Conservation (phyloP, 2,113 vertebrate species). For the Microtus montanus region DNA sequence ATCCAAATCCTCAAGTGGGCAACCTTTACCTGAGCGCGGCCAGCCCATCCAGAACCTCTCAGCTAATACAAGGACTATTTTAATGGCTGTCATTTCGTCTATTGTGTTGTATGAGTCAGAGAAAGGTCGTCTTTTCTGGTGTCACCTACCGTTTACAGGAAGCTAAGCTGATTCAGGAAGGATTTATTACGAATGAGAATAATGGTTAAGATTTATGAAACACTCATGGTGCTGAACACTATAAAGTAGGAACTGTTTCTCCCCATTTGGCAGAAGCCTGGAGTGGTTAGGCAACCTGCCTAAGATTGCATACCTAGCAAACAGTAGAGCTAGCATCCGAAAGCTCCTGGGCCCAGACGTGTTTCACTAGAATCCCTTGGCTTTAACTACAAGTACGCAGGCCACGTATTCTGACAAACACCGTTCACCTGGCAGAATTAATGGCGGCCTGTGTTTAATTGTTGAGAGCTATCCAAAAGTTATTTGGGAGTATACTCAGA, state of each 20-base stretch:
- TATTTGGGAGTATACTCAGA: neutral
- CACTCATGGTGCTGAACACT: neutral
- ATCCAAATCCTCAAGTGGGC: too few species aligned
- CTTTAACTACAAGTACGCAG: neutral
- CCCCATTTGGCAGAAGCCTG: neutral
- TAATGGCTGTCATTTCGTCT: neutral
- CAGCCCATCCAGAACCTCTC: neutral
- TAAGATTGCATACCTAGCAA: neutral
- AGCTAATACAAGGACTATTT: neutral
- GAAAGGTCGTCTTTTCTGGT: neutral
- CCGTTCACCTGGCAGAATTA: neutral
- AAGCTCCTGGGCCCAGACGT: neutral
- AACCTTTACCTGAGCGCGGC: neutral
- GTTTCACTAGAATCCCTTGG: neutral
- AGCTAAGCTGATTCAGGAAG: neutral
- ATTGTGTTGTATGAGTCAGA: neutral
- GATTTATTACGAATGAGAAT: conserved; percentile 26
- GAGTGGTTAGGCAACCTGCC: neutral
- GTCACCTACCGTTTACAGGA: neutral
- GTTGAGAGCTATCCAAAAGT: neutral
- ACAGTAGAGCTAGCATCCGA: neutral
- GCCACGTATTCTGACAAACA: neutral
- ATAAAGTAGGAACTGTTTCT: neutral
- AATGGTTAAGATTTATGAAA: conserved; percentile 25
- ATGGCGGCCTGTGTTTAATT: neutral